Base-by-base conservation (phyloP, 1,140 invertebrate species). In the Helicoverpa zea region DNA sequence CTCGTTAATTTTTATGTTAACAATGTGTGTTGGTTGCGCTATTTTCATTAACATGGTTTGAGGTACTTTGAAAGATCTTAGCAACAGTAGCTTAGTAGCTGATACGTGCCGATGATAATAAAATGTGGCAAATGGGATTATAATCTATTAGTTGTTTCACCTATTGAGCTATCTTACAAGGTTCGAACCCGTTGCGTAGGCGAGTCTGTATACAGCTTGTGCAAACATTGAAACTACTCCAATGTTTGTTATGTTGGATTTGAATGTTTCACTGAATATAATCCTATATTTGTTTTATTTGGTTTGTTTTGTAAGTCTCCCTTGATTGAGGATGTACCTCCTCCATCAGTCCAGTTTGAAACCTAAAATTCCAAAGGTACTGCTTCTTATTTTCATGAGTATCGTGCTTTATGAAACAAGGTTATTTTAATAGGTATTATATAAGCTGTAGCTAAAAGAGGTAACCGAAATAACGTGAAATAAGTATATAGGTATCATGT, bases 271-370 rank as follows among this genome's bases (percentile, higher is more conserved):
- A 89, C 88, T 94, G 88, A 94, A 94, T 94, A 94, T 94, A 94
- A 94, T 94, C 93, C 93, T 94, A 94, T 94, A 94, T 94, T 94
- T 94, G 93, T 94, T 94, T 92, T 91, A 86, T 91, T 89, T 93
- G 87, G 90, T 94, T 93, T 94, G 79, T 91, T 94, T 94, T 94
- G 79, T 56, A 80, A 75, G 23, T 47, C 76, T 77, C 59, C 29
- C 35, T 54, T 30, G 30, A n/a, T 51, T 16, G 16, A 23, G 73
- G 58, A 61, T 18, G 58, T 51, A 49, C 18, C 29, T 75, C 49
- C 29, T 75, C 49, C 29, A 18, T 43, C 18, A 51, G 35, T 61
- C 43, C 16, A 13, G 1, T 18, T 12, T 1, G 35, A n/a, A 51
- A 30, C 3, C 10, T 11, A 30, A 61, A 29, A 11, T 59, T 59